Base-by-base conservation (phyloP, 2,888 invertebrate genomes). In the Dusona sp. region DNA sequence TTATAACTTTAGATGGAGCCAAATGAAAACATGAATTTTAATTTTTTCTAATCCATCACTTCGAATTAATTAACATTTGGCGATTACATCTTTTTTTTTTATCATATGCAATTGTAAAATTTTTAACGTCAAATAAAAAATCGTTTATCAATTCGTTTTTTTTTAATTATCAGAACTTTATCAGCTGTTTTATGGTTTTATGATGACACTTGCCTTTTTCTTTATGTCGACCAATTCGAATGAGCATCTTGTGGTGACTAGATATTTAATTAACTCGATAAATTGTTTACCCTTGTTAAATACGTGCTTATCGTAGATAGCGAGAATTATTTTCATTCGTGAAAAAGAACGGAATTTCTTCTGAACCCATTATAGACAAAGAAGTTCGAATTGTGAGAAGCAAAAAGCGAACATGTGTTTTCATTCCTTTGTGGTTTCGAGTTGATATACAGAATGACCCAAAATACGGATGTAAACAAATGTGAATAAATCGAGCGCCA, bases 171-270 rank as follows among this genome's bases (percentile, higher is more conserved):
- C 36, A 67, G 65, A 22, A 61, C 16, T n/a, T 16, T 29, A n/a
- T 61, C 29, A 2, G 61, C 25, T 25, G 57, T 4, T 61, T 61
- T 61, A 61, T 61, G 61, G 61, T 61, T 16, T 16, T 7, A 61
- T 61, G 65, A 67, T 67, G 38, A 67, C 65, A 61, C 61, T 61
- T 36, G 65, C 36, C 19, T 67, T 36, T 29, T 65, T 65, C 36
- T 19, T 38, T 67, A 67, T 67, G 38, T 19, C 38, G 9, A 67
- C n/a, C 38, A 22, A 38, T 67, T 67, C 38, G 22, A 67, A 38
- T 8, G 65, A 67, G 13, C 36, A 36, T n/a, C 33, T 9, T 36
- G 36, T n/a, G 8, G 38, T 67, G 65, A 36, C 33, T 67, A 36
- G 65, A 36, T 38, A 38, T 67, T 67, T n/a, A 36, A 67, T 61